Percentiles rank a stretch among this genome's conserved stretches.
These are phyloP conservation scores for Toxotes jaculatrix DNA, from an alignment of 2,113 vertebrate species.

Conservation along the genomic window DNA sequence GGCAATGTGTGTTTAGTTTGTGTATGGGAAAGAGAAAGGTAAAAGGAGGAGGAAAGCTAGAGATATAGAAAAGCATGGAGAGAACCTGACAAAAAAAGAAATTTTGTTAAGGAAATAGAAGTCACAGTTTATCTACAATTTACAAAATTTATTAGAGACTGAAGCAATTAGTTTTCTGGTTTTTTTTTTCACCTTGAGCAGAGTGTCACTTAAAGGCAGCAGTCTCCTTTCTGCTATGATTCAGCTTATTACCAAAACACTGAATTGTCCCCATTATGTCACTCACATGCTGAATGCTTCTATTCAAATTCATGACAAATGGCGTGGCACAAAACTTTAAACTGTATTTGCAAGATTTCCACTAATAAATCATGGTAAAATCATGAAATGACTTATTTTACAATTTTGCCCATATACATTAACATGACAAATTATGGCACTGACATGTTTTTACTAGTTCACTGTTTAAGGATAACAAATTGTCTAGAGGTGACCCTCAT, in stretches of 20 bases:
- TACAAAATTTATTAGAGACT: neutral
- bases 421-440: neutral
- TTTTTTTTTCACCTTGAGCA: neutral
- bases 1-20: neutral
- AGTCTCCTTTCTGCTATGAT: slow-evolving; percentile 10
- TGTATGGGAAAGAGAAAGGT: neutral
- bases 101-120: slow-evolving; percentile 25
- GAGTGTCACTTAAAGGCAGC: neutral
- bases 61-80: neutral
- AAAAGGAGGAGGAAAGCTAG: neutral
- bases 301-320: slow-evolving; percentile 12
- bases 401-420: neutral
- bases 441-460: neutral
- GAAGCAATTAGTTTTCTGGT: neutral
- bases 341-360: too few relatives aligned
- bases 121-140: slow-evolving; percentile 1
- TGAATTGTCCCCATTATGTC: slow-evolving; percentile 5
- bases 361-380: neutral
- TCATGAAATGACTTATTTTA: neutral
- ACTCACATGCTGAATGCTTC: neutral
- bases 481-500: neutral
- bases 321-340: neutral
- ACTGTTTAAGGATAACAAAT: neutral
- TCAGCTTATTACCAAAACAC: slow-evolving; percentile 12
- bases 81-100: slow-evolving; percentile 13